Evolutionary conservation across 2,888 invertebrate species (phyloP).

Genomic region (Sminthurides aquaticus): DNA sequence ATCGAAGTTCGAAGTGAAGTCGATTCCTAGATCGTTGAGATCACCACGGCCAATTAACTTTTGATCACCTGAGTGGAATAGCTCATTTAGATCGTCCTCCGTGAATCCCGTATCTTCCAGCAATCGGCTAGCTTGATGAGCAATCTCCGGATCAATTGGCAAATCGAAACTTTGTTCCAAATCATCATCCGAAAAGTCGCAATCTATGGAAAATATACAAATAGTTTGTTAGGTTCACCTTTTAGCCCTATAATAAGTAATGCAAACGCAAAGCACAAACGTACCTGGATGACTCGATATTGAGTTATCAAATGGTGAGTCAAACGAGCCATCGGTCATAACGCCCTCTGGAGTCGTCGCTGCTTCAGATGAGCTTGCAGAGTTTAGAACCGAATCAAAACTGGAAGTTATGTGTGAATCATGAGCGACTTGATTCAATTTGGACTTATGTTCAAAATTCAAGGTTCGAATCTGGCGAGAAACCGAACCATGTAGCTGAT

Average conservation of each 20-base stretch:
- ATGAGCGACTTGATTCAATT: too few species aligned
- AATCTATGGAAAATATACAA: conserved; percentile 28
- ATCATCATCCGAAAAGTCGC: conserved; percentile 52
- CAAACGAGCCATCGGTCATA: conserved; percentile 39
- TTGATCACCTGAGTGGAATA: conserved; percentile 56
- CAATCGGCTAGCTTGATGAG: conserved; percentile 59
- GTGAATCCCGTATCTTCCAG: conserved; percentile 63
- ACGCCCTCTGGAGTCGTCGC: conserved; percentile 35
- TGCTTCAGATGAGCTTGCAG: conserved; percentile 35
- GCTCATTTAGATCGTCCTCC: conserved; percentile 73
- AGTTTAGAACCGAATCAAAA: conserved; percentile 35
- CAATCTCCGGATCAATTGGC: conserved; percentile 56
- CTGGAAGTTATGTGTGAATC: conserved; percentile 4
- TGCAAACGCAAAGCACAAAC: too few species aligned
- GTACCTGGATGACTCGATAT: conserved; percentile 41
- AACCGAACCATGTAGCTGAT: too few species aligned
- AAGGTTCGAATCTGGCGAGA: too few species aligned
- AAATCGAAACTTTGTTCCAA: conserved; percentile 54
- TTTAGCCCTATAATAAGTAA: too few species aligned
- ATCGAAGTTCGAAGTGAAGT: conserved; percentile 34
- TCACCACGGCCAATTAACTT: conserved; percentile 33
- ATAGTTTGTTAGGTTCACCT: background rate
- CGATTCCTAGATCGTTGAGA: conserved; percentile 41
- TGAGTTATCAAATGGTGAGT: conserved; percentile 41
- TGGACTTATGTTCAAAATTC: too few species aligned